Base-by-base conservation (phyloP, 2,797 vertebrate species). In the Tangara arthus region DNA sequence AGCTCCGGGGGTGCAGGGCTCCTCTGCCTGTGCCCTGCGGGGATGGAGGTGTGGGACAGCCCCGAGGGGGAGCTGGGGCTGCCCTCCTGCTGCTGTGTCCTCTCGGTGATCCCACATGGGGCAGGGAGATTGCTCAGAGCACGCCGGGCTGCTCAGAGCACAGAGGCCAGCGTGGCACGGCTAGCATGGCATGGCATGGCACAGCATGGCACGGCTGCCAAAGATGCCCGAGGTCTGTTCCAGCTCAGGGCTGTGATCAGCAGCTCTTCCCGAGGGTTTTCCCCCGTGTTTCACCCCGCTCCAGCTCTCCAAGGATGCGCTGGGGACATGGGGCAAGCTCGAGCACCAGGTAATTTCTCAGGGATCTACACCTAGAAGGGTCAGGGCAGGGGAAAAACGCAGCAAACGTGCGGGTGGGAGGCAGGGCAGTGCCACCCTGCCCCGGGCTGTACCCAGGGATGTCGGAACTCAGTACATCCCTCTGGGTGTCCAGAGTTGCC, bases 81-180 rank as follows among this genome's bases (percentile, higher is more conserved):
- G 72, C 61, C 44, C 2, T 11, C 39, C 44, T 1, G 1, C 2
- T 26, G 0, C 37, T 1, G 0, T 1, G 65, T 27, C 32, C 39
- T 49, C 70, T 46, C 1, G 0, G 23, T 1, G 1, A 44, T 28
- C 26, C 57, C 37, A 3, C 1, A 0, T 0, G 2, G 56, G 30
- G 27, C 27, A 0, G 2, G 49, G 35, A 79, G 37, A 19, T 1
- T 5, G 57, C 57, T 37, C 35, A 37, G 24, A 59, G 56, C 24
- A 19, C 3, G 8, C 56, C 27, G 35, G 57, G 57, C 35, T 60
- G 35, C 57, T 39, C 12, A 4, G 9, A 1, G 12, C 35, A 20
- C 26, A 28, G 35, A 59, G 26, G 26, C 17, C 35, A 10, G 57
- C 8, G 1, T 0, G 12, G 28, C 55, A 11, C 57, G 7, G 57